phyloP scores from a whole-genome alignment of 2,113 vertebrate species.

The Petaurus breviceps region DNA sequence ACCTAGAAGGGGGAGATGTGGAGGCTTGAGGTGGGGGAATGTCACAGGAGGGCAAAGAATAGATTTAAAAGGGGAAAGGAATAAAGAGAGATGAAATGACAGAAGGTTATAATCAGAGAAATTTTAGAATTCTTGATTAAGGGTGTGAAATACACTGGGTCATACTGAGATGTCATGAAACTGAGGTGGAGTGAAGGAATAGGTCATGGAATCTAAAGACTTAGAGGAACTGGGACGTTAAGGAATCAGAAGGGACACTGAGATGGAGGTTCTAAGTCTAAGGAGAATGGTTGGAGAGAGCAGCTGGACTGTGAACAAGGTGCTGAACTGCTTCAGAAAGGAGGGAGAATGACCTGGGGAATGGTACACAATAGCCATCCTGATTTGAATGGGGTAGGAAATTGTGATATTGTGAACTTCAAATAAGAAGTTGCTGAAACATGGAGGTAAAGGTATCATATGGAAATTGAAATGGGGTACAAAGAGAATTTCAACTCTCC shows the following conservation, averaged over 20 bases:
- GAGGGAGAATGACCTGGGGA: neutral
- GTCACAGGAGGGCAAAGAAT: neutral
- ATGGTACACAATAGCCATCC: no score
- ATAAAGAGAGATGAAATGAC: neutral
- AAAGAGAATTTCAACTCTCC: neutral
- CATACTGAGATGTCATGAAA: neutral
- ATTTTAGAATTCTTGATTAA: neutral
- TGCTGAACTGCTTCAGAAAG: neutral
- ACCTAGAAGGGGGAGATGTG: neutral
- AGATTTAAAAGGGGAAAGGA: neutral
- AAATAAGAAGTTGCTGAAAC: neutral
- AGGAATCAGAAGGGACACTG: neutral
- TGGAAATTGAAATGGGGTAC: neutral
- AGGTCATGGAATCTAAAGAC: neutral
- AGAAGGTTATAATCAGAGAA: neutral
- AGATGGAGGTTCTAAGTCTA: neutral
- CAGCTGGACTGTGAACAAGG: no score
- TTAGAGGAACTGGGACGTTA: neutral
- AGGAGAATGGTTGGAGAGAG: neutral
- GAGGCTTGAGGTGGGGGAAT: no score
- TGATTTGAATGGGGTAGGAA: neutral
- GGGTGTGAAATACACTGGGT: neutral
- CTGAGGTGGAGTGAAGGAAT: neutral
- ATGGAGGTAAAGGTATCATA: neutral
- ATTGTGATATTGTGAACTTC: neutral